Evolutionary conservation across 2,113 vertebrate species (phyloP).

Genomic region (Meriones unguiculatus): DNA sequence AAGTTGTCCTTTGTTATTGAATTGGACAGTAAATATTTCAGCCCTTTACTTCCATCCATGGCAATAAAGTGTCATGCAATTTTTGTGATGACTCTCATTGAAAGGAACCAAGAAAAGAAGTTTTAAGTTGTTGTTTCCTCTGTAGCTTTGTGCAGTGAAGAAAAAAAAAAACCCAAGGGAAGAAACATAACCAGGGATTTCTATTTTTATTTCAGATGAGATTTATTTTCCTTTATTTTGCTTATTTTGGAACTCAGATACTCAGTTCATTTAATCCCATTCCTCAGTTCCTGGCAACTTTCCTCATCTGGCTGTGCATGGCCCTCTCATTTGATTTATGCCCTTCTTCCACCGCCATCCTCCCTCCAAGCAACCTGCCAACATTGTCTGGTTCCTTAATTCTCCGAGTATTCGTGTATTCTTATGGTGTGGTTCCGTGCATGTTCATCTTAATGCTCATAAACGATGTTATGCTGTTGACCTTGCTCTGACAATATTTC

Average conservation of each 20-base stretch:
- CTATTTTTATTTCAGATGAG: conserved; percentile 19
- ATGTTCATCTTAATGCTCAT: not conserved
- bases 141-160: not conserved
- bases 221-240: conserved; percentile 40
- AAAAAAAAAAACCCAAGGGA: not conserved
- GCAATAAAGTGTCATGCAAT: not conserved
- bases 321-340: not conserved
- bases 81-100: not conserved
- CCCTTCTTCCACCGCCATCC: not conserved
- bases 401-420: not conserved
- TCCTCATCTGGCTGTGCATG: not conserved
- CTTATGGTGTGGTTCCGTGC: not conserved
- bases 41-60: not conserved
- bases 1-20: not conserved
- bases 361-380: not conserved
- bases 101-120: not conserved
- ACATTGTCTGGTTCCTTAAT: not conserved
- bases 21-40: not conserved
- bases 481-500: not conserved
- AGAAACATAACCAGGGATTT: not conserved
- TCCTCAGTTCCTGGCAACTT: not conserved
- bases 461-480: not conserved
- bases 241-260: conserved; percentile 11
- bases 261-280: not conserved
- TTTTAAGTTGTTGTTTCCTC: not conserved